These are phyloP conservation scores for Lepisosteus osseus DNA, from an alignment of 2,113 vertebrate genomes.

Conservation along the genomic window DNA sequence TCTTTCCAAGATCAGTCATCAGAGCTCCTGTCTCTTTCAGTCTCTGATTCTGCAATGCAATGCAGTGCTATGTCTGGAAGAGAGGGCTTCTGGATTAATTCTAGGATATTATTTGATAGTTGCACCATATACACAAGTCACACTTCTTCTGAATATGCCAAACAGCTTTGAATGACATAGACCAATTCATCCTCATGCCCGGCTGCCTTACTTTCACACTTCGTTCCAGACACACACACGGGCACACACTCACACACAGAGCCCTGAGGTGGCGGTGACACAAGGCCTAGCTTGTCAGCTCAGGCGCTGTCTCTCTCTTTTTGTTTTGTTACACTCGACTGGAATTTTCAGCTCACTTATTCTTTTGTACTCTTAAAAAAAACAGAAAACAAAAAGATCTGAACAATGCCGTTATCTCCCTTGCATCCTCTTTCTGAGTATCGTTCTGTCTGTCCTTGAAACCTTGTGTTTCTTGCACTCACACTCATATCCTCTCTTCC, in stretches of 20 bases:
- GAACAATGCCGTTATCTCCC: conserved; percentile 55
- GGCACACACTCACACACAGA: conserved; percentile 22
- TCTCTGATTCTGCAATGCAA: too few species aligned
- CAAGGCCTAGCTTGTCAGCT: conserved; percentile 44
- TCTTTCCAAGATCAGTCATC: too few species aligned
- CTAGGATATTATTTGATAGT: too few species aligned
- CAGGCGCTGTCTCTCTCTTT: conserved; percentile 40
- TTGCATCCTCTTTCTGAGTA: conserved; percentile 44
- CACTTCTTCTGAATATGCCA: too few species aligned
- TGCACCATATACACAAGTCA: too few species aligned
- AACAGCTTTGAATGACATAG: too few species aligned
- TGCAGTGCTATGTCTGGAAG: too few species aligned
- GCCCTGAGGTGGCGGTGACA: conserved; percentile 43
- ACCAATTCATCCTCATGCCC: too few species aligned
- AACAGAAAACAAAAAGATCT: conserved; percentile 50
- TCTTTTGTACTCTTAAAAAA: conserved; percentile 55
- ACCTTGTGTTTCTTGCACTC: conserved; percentile 37
- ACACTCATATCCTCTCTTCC: not conserved
- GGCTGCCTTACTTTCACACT: too few species aligned
- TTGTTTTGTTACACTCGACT: conserved; percentile 31
- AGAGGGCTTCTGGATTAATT: too few species aligned
- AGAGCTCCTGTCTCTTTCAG: too few species aligned
- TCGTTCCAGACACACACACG: conserved; percentile 12
- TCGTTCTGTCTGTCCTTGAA: conserved; percentile 54
- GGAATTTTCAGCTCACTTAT: conserved; percentile 59